These are phyloP conservation scores for Cylindroiulus punctatus DNA, from an alignment of 2,888 invertebrate species.

Conservation along the genomic window DNA sequence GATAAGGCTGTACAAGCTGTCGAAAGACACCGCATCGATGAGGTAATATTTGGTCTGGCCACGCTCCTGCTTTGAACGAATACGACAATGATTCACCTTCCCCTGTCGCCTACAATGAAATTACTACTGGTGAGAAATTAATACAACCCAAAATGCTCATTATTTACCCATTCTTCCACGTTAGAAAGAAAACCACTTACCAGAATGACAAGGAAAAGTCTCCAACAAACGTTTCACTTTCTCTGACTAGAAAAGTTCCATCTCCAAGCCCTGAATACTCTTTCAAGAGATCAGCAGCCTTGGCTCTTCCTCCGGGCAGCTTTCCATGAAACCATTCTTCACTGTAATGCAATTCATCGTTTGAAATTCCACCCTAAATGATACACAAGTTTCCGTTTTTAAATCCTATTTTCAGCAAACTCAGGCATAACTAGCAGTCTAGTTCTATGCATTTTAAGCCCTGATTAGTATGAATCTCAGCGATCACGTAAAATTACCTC, in stretches of 20 bases:
- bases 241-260: conserved; percentile 89
- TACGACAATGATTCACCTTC: conserved; percentile 90
- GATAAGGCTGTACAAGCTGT: conserved; percentile 90
- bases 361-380: conserved; percentile 72
- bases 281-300: conserved; percentile 79
- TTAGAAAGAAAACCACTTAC: conserved; percentile 66
- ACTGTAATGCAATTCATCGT: conserved; percentile 88
- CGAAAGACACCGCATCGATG: conserved; percentile 87
- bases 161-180: background rate
- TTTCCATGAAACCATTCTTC: conserved; percentile 96
- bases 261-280: conserved; percentile 85
- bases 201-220: conserved; percentile 96
- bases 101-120: conserved; percentile 72
- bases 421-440: too few relatives aligned
- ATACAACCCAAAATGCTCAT: background rate
- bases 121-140: background rate
- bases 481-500: conserved; percentile 58
- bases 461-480: too few relatives aligned
- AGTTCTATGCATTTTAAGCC: background rate
- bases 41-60: conserved; percentile 90
- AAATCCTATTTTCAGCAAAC: background rate
- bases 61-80: conserved; percentile 82
- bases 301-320: conserved; percentile 80
- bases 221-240: conserved; percentile 95
- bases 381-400: conserved; percentile 63